Conservation (phyloP, 2,888 invertebrate species). For the Cyclophora punctaria region DNA sequence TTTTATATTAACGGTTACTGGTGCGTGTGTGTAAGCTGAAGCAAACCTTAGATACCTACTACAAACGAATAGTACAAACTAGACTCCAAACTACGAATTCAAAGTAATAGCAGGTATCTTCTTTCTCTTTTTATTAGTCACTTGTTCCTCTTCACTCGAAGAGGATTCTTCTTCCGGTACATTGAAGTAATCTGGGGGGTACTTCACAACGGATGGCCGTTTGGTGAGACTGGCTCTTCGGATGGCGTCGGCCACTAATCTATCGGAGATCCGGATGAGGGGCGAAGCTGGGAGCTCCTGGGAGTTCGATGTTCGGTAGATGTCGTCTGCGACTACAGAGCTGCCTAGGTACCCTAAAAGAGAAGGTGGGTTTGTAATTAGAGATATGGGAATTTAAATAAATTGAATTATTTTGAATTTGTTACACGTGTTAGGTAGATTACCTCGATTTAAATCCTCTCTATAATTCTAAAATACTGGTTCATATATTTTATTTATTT, state of each 20-base stretch:
- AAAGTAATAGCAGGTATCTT: conserved; percentile 11
- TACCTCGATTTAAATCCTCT: neutral
- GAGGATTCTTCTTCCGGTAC: conserved; percentile 46
- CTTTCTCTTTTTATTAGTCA: conserved; percentile 21
- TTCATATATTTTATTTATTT: no score
- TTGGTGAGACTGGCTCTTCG: conserved; percentile 56
- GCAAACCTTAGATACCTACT: no score
- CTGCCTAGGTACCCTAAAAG: conserved; percentile 45
- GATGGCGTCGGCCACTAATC: conserved; percentile 60
- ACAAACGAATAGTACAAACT: no score
- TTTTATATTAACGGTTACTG: no score
- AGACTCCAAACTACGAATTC: neutral
- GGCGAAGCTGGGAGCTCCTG: conserved; percentile 36
- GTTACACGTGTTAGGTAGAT: neutral
- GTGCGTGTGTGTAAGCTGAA: no score
- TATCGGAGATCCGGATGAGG: conserved; percentile 45
- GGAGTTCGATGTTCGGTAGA: conserved; percentile 34
- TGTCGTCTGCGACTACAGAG: conserved; percentile 38
- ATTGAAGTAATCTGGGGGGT: conserved; percentile 60
- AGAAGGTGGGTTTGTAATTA: neutral
- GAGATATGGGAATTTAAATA: no score
- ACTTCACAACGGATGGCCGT: conserved; percentile 53
- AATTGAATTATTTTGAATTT: neutral
- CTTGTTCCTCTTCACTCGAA: conserved; percentile 52
- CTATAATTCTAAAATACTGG: no score